Evolutionary conservation across 2,113 vertebrate genomes (phyloP), one percentile per base, ranked within the genome.

Genomic region (Anseranas semipalmata): DNA sequence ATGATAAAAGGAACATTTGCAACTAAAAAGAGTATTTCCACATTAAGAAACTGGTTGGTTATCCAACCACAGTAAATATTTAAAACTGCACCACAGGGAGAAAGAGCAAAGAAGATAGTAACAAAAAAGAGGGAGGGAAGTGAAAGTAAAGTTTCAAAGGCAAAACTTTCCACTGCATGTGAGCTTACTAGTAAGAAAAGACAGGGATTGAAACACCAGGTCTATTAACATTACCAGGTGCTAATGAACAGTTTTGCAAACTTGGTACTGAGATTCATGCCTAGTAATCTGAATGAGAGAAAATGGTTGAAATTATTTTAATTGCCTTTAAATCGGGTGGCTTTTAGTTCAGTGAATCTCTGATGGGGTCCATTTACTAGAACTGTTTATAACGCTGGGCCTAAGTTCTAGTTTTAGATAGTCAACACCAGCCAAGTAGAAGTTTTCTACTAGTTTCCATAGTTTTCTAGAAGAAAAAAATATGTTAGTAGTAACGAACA

Each of bases 1-100:
- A 96, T 79, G 89, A 94, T 78, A 95, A 96, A 96, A 85, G 74
- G 77, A 83, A 11, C 30, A 89, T 94, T 96, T 96, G 85, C 96
- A 96, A 79, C 80, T 79, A 79, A 93, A 93, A 89, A 53, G 89
- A 87, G 62, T 85, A 79, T 90, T 93, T 96, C 86, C 86, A 96
- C 88, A 91, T 77, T 84, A 78, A 94, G 85, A 88, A 93, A 80
- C 35, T 37, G 24, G 15, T 75, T 81, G 80, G 60, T 62, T 87
- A 79, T 82, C 88, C 88, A 89, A 35, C 35, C 72, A 74, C 60
- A 78, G 73, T 52, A 86, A 93, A 92, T 88, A 95, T 41, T 95
- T 92, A 75, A 75, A 84, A 53, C 56, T 72, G 33, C 39, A 25
- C 35, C 39, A 27, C 11, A 11, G 85, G 52, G 41, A 84, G 85